Evolutionary conservation across 2,888 invertebrate species (phyloP), one percentile per base, ranked within the genome.

Genomic region (Ceriagrion tenellum): DNA sequence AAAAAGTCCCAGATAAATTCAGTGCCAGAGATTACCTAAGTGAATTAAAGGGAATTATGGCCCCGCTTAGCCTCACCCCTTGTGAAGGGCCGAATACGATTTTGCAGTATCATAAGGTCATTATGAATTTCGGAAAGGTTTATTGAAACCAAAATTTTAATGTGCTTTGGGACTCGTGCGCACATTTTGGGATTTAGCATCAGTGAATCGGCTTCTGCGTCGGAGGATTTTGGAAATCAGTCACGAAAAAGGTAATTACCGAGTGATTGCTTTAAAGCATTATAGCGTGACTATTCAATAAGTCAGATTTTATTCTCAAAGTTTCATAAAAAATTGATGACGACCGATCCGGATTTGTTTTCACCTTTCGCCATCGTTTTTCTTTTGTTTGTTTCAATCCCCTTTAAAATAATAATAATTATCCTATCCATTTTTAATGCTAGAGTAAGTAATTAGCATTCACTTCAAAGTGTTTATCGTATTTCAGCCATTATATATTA

Each of bases 191-290:
- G 81, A 30, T 81, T 81, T 81, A 12, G 30, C 12, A 35, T 10
- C 35, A 8, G 35, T 16, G 35, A 81, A 30, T 23, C 81, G 81
- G 81, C 35, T 81, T 81, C 81, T 81, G 35, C 30, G 35, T 81
- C 35, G 81, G 10, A 26, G 35, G 26, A 12, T 12, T 81, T 0
- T 18, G 35, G 26, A 35, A 35, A 13, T 35, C 30, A 35, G 26
- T 81, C 35, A 13, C 30, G 13, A 26, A 26, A 26, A 30, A 81
- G 81, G 26, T 81, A 81, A 81, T 81, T 26, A 35, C 81, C 26
- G 35, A 81, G 81, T 81, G 81, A 81, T 81, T 26, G 81, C 81
- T 35, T 81, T 81, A 81, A 81, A 81, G 30, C 81, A 81, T 81
- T 30, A 81, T 81, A 0, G 35, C 2, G 81, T 35, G 35, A 18